Conservation (phyloP, 2,113 vertebrate species). For the Zosterops borbonicus region DNA sequence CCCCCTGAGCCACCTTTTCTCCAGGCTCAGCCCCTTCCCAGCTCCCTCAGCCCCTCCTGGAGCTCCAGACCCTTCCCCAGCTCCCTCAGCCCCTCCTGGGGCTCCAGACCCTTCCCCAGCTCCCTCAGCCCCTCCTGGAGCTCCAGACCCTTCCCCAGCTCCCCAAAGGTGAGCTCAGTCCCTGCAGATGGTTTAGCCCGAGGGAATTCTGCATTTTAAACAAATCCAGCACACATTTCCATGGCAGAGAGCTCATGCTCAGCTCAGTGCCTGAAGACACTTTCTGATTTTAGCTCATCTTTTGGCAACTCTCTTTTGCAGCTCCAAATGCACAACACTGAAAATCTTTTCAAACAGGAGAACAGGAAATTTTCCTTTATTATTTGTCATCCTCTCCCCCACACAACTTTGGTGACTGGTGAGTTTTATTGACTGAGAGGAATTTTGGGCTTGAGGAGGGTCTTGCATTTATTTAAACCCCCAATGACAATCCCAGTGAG, state of each 20-base stretch:
- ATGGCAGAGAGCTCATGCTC: not conserved
- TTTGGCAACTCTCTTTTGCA: not conserved
- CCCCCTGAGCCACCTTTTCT: too few relatives aligned
- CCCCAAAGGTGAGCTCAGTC: not conserved
- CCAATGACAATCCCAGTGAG: not conserved
- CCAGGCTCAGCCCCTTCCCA: too few relatives aligned
- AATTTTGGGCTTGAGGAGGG: not conserved
- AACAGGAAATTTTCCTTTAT: not conserved
- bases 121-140: too few relatives aligned
- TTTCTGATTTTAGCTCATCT: not conserved
- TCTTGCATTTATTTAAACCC: not conserved
- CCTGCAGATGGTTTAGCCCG: not conserved
- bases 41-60: too few relatives aligned
- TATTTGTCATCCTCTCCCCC: not conserved
- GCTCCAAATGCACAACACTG: not conserved
- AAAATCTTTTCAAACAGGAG: not conserved
- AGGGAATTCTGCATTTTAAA: conserved; percentile 7
- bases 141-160: not conserved
- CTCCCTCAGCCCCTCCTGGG: not conserved
- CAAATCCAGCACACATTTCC: not conserved
- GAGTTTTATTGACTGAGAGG: not conserved
- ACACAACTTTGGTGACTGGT: not conserved
- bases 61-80: too few relatives aligned
- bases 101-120: too few relatives aligned
- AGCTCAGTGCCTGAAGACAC: not conserved